These are phyloP conservation scores for Python bivittatus DNA, from an alignment of 2,113 vertebrate genomes.

Conservation along the genomic window DNA sequence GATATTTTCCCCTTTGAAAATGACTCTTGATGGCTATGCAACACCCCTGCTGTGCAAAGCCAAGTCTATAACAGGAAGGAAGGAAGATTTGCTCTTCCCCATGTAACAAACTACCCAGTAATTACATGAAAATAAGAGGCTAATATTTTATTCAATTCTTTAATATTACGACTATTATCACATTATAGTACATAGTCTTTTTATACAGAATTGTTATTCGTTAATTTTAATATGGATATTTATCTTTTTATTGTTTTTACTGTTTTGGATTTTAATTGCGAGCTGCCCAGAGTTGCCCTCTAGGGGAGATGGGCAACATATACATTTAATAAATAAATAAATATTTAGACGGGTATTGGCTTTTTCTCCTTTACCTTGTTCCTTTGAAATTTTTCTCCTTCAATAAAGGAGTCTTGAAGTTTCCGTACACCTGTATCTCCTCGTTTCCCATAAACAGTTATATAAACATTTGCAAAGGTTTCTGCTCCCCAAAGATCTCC, in stretches of 20 bases:
- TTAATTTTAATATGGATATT: too few relatives aligned
- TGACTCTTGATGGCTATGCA: not conserved
- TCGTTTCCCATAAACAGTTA: slow-evolving; percentile 65
- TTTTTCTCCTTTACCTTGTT: slow-evolving; percentile 58
- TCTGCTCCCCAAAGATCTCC: slow-evolving; percentile 65
- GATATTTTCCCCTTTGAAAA: not conserved
- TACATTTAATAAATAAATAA: too few relatives aligned
- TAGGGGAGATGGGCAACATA: too few relatives aligned
- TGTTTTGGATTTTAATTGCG: too few relatives aligned
- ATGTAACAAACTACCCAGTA: not conserved
- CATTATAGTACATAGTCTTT: too few relatives aligned
- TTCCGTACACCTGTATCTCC: slow-evolving; percentile 67
- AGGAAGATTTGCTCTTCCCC: not conserved
- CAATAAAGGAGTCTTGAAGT: slow-evolving; percentile 49
- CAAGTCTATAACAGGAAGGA: not conserved
- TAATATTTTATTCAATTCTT: not conserved
- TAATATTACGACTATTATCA: not conserved
- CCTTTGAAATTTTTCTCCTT: slow-evolving; percentile 64
- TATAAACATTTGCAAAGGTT: slow-evolving; percentile 66
- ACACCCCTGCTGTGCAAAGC: not conserved
- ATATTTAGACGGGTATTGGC: not conserved
- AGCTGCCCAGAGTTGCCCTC: too few relatives aligned
- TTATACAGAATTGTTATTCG: too few relatives aligned
- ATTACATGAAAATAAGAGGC: not conserved
- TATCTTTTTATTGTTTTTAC: too few relatives aligned